phyloP scores from a whole-genome alignment of 1,140 invertebrate species.

The Camponotus vicinus region DNA sequence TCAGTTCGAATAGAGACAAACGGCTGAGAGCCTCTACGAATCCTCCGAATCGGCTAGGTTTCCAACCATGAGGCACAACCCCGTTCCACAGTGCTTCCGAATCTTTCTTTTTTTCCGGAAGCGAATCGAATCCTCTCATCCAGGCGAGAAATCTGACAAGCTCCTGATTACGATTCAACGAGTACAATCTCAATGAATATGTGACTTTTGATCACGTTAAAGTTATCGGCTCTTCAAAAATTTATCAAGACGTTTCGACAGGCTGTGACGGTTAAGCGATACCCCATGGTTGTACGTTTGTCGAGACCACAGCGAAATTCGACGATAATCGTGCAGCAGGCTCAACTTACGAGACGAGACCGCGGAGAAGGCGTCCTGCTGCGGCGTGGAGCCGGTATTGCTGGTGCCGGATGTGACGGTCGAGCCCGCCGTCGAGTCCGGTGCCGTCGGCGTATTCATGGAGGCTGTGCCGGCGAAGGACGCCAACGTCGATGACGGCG shows the following conservation, averaged over 20 bases:
- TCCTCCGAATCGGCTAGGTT: slow-evolving; percentile 15
- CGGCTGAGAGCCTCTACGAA: background rate
- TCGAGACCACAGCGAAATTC: background rate
- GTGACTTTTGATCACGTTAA: background rate
- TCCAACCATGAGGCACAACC: slow-evolving; percentile 31
- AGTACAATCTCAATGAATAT: too few species aligned
- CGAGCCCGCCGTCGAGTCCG: slow-evolving; percentile 89
- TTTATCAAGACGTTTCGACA: too few species aligned
- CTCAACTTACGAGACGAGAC: slow-evolving; percentile 82
- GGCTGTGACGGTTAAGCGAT: background rate
- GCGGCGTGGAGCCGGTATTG: slow-evolving; percentile 76
- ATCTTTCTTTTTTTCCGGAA: background rate
- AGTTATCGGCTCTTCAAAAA: background rate
- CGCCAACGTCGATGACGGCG: slow-evolving; percentile 87
- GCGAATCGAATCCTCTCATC: background rate
- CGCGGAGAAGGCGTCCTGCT: slow-evolving; percentile 82
- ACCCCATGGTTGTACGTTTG: slow-evolving; percentile 3
- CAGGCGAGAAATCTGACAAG: background rate
- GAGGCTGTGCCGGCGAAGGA: slow-evolving; percentile 81
- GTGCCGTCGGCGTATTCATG: slow-evolving; percentile 87
- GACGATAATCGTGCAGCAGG: slow-evolving; percentile 13
- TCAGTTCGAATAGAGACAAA: slow-evolving; percentile 25
- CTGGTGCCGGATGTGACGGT: slow-evolving; percentile 83
- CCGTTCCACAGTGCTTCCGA: background rate
- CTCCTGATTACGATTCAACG: background rate